Evolutionary conservation across 2,113 vertebrate genomes (phyloP).

Genomic region (Gobio gobio): DNA sequence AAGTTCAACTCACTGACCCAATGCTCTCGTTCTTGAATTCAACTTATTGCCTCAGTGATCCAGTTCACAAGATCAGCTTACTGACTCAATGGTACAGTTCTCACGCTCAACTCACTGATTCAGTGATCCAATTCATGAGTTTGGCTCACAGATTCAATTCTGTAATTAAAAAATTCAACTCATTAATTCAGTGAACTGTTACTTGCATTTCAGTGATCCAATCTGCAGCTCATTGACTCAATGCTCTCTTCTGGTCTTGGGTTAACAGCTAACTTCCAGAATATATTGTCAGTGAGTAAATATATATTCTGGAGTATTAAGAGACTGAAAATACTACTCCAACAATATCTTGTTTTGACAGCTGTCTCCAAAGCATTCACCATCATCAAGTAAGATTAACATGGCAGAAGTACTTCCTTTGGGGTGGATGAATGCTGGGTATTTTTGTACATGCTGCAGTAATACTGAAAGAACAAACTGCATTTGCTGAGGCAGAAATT

Average conservation of each 20-base stretch:
- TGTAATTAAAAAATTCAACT: not conserved
- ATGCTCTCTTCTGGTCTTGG: not conserved
- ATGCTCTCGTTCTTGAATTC: not conserved
- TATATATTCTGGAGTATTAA: not conserved
- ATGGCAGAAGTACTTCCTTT: not conserved
- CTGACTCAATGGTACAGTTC: not conserved
- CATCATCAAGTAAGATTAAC: not conserved
- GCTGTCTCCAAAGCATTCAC: not conserved
- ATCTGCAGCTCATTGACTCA: not conserved
- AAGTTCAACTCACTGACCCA: not conserved
- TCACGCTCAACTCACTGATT: not conserved
- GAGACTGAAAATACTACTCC: not conserved
- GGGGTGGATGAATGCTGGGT: not conserved
- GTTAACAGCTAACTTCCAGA: not conserved
- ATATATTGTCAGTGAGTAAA: not conserved
- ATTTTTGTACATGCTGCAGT: not conserved
- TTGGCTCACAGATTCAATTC: not conserved
- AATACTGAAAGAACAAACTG: slow-evolving; percentile 17
- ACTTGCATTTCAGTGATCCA: not conserved
- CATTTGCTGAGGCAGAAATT: slow-evolving; percentile 19
- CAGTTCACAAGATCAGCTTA: not conserved
- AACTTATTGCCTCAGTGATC: not conserved
- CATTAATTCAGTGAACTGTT: not conserved
- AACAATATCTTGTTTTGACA: not conserved
- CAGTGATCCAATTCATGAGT: not conserved